These are phyloP conservation scores for Rhagonycha lutea DNA, from an alignment of 2,888 invertebrate species.

Conservation along the genomic window DNA sequence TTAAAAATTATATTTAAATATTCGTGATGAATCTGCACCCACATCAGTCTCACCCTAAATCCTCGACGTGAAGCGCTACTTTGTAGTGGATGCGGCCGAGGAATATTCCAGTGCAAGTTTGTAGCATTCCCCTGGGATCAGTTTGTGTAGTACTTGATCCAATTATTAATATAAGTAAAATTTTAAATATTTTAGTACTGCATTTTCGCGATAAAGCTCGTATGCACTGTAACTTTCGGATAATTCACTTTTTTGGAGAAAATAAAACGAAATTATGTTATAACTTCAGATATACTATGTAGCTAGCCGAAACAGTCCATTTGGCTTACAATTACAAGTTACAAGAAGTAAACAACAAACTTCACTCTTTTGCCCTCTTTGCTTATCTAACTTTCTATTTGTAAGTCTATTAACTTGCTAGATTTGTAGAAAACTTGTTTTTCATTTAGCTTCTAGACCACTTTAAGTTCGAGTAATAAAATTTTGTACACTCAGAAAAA, in stretches of 20 bases:
- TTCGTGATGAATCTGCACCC: neutral
- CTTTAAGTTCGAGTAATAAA: neutral
- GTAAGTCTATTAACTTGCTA: neutral
- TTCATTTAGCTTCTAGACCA: neutral
- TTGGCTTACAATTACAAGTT: slow-evolving; percentile 25
- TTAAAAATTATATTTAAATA: neutral
- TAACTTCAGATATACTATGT: slow-evolving; percentile 15
- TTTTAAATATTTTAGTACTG: slow-evolving; percentile 28
- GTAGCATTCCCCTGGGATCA: neutral
- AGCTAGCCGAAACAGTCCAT: slow-evolving; percentile 12
- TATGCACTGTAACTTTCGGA: slow-evolving; percentile 20
- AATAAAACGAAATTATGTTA: slow-evolving; percentile 34
- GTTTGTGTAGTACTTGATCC: slow-evolving; percentile 33
- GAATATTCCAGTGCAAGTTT: neutral
- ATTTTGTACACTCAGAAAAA: neutral
- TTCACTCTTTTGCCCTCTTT: neutral
- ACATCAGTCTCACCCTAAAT: neutral
- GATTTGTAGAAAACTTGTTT: neutral
- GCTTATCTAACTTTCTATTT: neutral
- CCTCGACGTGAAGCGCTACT: neutral
- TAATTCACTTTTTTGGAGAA: slow-evolving; percentile 11
- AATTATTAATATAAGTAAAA: slow-evolving; percentile 35
- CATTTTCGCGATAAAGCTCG: slow-evolving; percentile 19
- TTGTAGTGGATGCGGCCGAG: neutral
- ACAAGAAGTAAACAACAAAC: slow-evolving; percentile 17